Conservation (phyloP, 1,140 invertebrate genomes). For the Telenomus remus region DNA sequence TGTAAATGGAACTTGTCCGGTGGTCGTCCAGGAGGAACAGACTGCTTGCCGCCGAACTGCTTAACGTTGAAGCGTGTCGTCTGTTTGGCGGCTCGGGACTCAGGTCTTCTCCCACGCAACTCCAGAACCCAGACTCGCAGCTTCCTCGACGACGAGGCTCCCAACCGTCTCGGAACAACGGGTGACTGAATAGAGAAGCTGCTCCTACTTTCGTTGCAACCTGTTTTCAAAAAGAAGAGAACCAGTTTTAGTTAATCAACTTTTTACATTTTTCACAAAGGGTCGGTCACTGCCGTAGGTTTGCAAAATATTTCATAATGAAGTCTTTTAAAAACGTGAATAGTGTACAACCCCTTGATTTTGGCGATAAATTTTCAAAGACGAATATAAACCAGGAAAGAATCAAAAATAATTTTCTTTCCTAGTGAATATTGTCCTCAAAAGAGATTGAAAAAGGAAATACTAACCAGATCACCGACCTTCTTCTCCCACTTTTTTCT, state of each 20-base stretch:
- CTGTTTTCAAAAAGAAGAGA: conserved; percentile 45
- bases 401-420: too few relatives aligned
- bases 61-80: conserved; percentile 74
- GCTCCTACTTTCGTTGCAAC: conserved; percentile 72
- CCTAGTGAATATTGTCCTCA: too few relatives aligned
- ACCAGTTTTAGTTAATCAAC: too few relatives aligned
- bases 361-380: too few relatives aligned
- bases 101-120: conserved; percentile 85
- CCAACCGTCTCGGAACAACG: conserved; percentile 74
- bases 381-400: too few relatives aligned
- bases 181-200: conserved; percentile 75
- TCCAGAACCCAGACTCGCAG: conserved; percentile 92
- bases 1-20: conserved; percentile 88
- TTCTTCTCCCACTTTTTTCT: conserved; percentile 74
- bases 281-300: too few relatives aligned
- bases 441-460: too few relatives aligned
- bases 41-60: conserved; percentile 78
- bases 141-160: conserved; percentile 83
- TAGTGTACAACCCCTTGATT: too few relatives aligned
- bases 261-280: too few relatives aligned
- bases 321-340: too few relatives aligned
- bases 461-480: conserved; percentile 51
- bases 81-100: conserved; percentile 74
- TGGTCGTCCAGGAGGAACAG: conserved; percentile 80
- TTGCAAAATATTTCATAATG: too few relatives aligned